Evolutionary conservation across 2,888 invertebrate genomes (phyloP).

Genomic region (Tribolium freemani): DNA sequence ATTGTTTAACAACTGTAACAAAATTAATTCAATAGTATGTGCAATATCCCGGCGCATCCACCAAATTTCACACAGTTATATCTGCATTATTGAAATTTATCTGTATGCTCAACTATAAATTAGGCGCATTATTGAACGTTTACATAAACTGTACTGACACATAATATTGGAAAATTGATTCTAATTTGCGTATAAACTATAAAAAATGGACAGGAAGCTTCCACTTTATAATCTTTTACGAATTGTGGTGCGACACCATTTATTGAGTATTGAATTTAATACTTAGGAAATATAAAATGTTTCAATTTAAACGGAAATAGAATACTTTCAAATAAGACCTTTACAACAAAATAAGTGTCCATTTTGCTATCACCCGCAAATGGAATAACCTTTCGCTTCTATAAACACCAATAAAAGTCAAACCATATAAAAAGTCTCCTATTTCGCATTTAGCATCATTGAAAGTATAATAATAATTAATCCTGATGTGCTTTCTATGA

Average conservation of each 20-base stretch:
- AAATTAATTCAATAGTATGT: no score
- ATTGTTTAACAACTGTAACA: no score
- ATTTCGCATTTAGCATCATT: constrained; percentile 2
- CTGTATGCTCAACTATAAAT: no score
- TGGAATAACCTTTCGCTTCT: not conserved
- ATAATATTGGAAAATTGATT: no score
- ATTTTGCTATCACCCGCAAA: not conserved
- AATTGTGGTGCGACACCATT: no score
- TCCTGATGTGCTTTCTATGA: constrained; percentile 45
- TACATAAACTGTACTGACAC: no score
- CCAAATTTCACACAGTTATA: not conserved
- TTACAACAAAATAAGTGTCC: not conserved
- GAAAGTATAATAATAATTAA: constrained; percentile 17
- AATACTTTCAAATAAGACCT: not conserved
- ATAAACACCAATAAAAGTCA: not conserved
- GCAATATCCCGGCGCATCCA: not conserved
- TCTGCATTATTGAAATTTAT: not conserved
- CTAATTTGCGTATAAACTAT: no score
- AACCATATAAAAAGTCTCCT: not conserved
- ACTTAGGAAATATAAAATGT: not conserved
- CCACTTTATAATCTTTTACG: no score
- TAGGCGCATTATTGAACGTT: no score
- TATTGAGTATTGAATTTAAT: no score
- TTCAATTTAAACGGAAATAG: not conserved
- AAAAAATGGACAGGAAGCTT: no score